Base-by-base conservation (phyloP, 2,113 vertebrate species). In the Gnathochromis pfefferi region DNA sequence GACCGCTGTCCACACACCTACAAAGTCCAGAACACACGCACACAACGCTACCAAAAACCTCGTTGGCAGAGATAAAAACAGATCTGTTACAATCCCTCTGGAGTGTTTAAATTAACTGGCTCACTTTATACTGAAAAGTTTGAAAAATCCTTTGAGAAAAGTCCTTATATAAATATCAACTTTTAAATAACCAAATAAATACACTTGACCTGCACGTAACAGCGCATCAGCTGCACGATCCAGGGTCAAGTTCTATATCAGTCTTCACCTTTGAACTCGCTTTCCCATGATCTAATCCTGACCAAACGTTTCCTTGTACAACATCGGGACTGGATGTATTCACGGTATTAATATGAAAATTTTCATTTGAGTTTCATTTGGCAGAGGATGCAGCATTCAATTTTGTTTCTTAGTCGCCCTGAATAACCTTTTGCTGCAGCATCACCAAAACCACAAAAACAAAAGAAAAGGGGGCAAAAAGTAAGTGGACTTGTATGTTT, bases 401-500 rank as follows among this genome's bases (percentile, higher is more conserved):
- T 49, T 28, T 75, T 31, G 23, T 19, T 31, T 78, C 9, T 78
- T 28, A 5, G 23, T 78, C 10, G 3, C 70, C 70, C 6, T 49
- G 0, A 49, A 8, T 31, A 78, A 49, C 42, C 0, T 49, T 75
- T 31, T 28, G 23, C 42, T 75, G 42, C 14, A 75, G 68, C 23
- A 26, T 75, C 23, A 19, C 70, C 23, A 19, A 75, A 75, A 47
- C 28, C 31, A 35, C 31, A 35, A 12, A 17, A 23, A 68, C 0
- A 13, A 63, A 38, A 35, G 6, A n/a, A 68, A 40, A 14, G 1
- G 35, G 7, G 21, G 8, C 7, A 45, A 45, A 45, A 45, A 10
- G 2, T 45, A 40, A 73, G 7, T 16, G 21, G n/a, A 73, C 2
- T 45, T 42, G 0, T 70, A 42, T 0, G 38, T 1, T 45, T 70